phyloP scores from a whole-genome alignment of 1,140 invertebrate species.

The honey bee (Apis mellifera) region DNA sequence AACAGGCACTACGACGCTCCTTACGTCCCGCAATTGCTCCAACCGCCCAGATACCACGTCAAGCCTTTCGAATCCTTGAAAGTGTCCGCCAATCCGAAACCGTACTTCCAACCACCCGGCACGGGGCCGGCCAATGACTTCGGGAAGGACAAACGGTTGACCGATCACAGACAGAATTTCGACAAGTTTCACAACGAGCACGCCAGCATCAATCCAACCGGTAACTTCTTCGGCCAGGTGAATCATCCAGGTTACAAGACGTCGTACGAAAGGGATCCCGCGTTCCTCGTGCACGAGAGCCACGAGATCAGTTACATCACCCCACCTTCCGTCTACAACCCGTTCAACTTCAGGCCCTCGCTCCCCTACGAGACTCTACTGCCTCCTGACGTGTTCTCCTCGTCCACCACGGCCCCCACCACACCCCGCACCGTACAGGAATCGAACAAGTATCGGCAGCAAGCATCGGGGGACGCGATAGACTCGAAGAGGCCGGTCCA shows the following conservation, averaged over 20 bases:
- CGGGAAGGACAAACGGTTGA: constrained; percentile 58
- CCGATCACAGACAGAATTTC: constrained; percentile 36
- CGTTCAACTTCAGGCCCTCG: constrained; percentile 73
- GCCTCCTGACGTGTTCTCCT: constrained; percentile 63
- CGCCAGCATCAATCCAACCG: constrained; percentile 10
- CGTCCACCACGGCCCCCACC: constrained; percentile 47
- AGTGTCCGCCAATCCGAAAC: constrained; percentile 64
- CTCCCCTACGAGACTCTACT: constrained; percentile 69
- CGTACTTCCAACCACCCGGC: constrained; percentile 64
- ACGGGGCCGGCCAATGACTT: constrained; percentile 48
- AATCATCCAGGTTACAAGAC: constrained; percentile 71
- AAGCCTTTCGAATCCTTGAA: constrained; percentile 73
- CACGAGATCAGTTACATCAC: constrained; percentile 76
- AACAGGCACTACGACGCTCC: constrained; percentile 61
- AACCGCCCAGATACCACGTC: constrained; percentile 57
- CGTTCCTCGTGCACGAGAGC: constrained; percentile 76
- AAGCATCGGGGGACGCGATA: neutral
- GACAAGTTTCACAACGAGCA: constrained; percentile 58
- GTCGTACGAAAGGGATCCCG: constrained; percentile 72
- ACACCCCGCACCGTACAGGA: constrained; percentile 51
- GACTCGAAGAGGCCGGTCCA: constrained; percentile 24
- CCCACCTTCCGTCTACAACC: constrained; percentile 58
- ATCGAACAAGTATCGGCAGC: constrained; percentile 49
- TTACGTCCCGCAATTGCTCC: constrained; percentile 62
- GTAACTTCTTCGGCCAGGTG: constrained; percentile 72